Evolutionary conservation across 2,888 invertebrate species (phyloP), one percentile per base, ranked within the genome.

Genomic region (Acrobasis consociella): DNA sequence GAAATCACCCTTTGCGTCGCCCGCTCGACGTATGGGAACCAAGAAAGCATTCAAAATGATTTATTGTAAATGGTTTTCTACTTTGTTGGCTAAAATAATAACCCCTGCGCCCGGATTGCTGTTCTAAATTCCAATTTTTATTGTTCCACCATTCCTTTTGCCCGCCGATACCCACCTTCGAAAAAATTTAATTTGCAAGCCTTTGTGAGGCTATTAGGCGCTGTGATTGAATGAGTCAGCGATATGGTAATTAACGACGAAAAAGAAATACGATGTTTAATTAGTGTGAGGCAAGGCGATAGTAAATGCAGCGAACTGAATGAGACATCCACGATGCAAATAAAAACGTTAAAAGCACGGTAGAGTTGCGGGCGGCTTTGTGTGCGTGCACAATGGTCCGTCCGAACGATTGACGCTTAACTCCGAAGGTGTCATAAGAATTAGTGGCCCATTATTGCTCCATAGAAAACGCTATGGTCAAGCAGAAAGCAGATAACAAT

Each of bases 21-120:
- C 85, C 89, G 85, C 86, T 84, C 84, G 82, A 82, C 83, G 88
- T 83, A 88, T 87, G 90, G 88, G 89, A 89, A 89, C 91, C 89
- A 81, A 89, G 89, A 90, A 89, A 86, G 88, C 91, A 86, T 90
- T 91, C 89, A 89, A 91, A 91, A 91, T 92, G 92, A 92, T 92
- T 92, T 92, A 92, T 91, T 91, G 92, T 91, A 91, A 92, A 92
- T 91, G 91, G 91, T 89, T 92, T 89, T 91, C 91, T 91, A 92
- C 92, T 90, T 92, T 92, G 92, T 92, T 89, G 91, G 91, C 90
- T 91, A 91, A 92, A 92, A 91, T 92, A 92, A 92, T 91, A 91
- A 89, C 86, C 80, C 76, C 80, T 77, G 80, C 80, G 83, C 76
- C 79, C 82, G 77, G 85, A 87, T 84, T 80, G 83, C 83, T 81